Evolutionary conservation across 2,113 vertebrate genomes (phyloP), one percentile per base, ranked within the genome.

Genomic region (Sclerurus mexicanus): DNA sequence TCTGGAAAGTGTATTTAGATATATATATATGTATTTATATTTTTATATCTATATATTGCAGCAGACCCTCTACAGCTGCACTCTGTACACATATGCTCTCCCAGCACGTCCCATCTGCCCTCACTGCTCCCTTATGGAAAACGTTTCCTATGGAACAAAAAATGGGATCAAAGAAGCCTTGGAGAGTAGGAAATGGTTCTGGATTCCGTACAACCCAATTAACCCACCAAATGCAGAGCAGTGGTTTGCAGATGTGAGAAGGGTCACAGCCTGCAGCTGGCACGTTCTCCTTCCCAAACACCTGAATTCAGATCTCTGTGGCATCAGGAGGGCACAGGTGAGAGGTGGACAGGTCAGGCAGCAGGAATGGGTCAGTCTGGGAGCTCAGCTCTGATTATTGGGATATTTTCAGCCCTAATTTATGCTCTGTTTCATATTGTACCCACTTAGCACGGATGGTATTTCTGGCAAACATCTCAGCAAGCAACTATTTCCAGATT

Each of bases 401-500:
- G 68, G 35, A 12, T 52, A 71, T 69, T 86, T 95, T 85, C 82
- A 91, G 74, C 10, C 30, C 72, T 94, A 44, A 91, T 93, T 96
- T 95, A 88, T 92, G 87, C 42, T 66, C 86, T 52, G 74, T 77
- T 74, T 85, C 72, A 37, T 80, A 60, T 85, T 73, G 67, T 88
- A 67, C 85, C 76, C 87, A n/a, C 72, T 91, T 50, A 62, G 1
- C 42, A 73, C 33, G 68, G 93, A 53, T 80, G 95, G 60, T 95
- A 97, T 96, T 96, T 96, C 90, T 95, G 87, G 75, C 71, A 91
- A 94, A 94, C 31, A 22, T 56, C 91, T 74, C 90, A 77, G 81
- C 44, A 49, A 88, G 87, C 17, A 88, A 75, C 93, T 93, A 95
- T 94, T 95, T 90, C 90, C 82, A 94, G 91, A 80, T 91, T 93